Base-by-base conservation (phyloP, 2,888 invertebrate species). In the Erebia aethiops region DNA sequence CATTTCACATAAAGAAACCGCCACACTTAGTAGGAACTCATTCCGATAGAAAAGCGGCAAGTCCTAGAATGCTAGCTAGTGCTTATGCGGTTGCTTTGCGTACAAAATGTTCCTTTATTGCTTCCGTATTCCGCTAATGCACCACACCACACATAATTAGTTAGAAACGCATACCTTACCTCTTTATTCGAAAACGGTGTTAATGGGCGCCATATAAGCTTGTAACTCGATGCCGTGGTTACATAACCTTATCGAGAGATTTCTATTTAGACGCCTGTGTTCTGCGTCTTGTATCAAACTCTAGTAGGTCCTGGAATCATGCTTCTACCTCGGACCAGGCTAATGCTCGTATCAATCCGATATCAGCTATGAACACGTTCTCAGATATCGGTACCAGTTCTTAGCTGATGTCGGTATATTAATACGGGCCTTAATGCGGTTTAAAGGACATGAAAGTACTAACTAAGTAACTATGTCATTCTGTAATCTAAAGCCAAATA, bases 141-240 rank as follows among this genome's bases (percentile, higher is more conserved):
- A 8, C 52, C 43, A 16, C 41, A 60, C 8, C 35, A 13, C 60
- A 70, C 57, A 67, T 73, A 63, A 74, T 72, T 71, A 70, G 65
- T 61, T 73, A 70, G 76, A 76, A 74, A 76, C 58, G 69, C 70
- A 70, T 72, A 66, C 66, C 72, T 71, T 57, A 26, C 21, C 70
- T 67, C 65, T 69, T 71, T 71, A 72, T 66, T 69, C 54, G 52
- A 72, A 67, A 75, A 73, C 73, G 56, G 76, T 76, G 73, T 72
- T 76, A 76, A 73, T 70, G 71, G 66, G 13, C 60, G 49, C 76
- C 75, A 52, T 73, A 76, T 72, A 67, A n/a, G 72, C 49, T 35
- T 46, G 70, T 35, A 54, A 49, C 69, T 62, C 21, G 66, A 14
- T 71, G 66, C 21, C 35, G 62, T 46, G 57, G 69, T 70, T 73